Conservation (phyloP, 2,888 invertebrate species). For the Venustoraphidia nigricollis region DNA sequence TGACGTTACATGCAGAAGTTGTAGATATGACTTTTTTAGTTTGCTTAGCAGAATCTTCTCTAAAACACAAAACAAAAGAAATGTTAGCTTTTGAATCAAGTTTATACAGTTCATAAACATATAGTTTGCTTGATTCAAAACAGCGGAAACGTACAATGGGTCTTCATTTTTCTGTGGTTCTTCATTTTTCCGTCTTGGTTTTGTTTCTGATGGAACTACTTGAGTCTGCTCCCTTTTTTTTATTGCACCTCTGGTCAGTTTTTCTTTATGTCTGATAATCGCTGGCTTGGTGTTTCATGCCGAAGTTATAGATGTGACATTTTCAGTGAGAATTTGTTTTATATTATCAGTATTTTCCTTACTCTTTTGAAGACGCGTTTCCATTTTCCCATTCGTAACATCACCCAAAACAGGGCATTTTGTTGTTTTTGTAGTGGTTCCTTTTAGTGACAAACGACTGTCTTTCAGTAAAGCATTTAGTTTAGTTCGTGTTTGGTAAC, state of each 20-base stretch:
- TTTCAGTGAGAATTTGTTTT: constrained; percentile 18
- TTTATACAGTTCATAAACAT: no score
- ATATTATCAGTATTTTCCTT: constrained; percentile 25
- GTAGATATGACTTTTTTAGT: no score
- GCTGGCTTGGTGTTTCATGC: not conserved
- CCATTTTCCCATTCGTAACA: constrained; percentile 53
- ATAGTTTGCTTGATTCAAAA: no score
- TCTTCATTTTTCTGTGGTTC: no score
- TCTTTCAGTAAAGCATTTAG: constrained; percentile 27
- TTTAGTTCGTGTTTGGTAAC: constrained; percentile 46
- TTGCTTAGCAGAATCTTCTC: no score
- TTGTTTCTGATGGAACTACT: no score
- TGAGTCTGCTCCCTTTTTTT: constrained; percentile 24
- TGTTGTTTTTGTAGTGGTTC: constrained; percentile 34
- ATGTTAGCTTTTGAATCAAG: no score
- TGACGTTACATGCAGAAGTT: no score
- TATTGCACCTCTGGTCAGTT: constrained; percentile 23
- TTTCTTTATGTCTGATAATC: constrained; percentile 22
- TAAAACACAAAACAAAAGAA: no score
- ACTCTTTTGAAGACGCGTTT: constrained; percentile 13
- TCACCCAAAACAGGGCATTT: constrained; percentile 79
- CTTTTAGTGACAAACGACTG: constrained; percentile 48
- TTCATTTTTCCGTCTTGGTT: no score
- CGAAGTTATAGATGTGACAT: not conserved
- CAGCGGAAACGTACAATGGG: no score